Evolutionary conservation across 2,113 vertebrate genomes (phyloP).

Genomic region (Apistogramma diplotaenia): DNA sequence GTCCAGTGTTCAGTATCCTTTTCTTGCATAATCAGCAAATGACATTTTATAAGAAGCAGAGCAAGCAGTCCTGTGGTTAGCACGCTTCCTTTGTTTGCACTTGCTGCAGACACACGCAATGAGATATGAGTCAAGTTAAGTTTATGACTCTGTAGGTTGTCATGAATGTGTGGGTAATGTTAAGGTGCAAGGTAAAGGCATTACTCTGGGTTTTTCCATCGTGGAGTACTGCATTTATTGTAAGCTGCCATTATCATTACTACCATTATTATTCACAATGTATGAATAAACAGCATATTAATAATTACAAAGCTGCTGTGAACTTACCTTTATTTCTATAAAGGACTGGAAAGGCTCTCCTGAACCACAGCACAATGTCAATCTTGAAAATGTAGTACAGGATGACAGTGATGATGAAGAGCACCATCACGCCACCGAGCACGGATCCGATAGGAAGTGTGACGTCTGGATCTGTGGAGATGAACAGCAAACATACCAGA

Average conservation of each 20-base stretch:
- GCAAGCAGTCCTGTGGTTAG: conserved; percentile 21
- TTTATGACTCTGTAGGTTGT: not conserved
- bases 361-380: conserved; percentile 88
- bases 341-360: conserved; percentile 77
- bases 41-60: conserved; percentile 1
- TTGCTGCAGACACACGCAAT: not conserved
- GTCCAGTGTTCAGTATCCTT: not conserved
- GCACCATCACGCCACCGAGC: conserved; percentile 64
- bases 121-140: not conserved
- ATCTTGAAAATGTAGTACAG: conserved; percentile 85
- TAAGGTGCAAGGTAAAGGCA: not conserved
- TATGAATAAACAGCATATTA: not conserved
- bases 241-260: not conserved
- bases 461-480: conserved; percentile 73
- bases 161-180: not conserved
- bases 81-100: conserved; percentile 10
- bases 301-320: not conserved
- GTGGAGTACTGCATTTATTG: not conserved
- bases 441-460: conserved; percentile 72
- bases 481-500: not conserved
- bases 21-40: not conserved
- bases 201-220: not conserved
- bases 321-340: conserved; percentile 80
- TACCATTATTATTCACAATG: not conserved
- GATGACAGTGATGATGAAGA: conserved; percentile 67